These are phyloP conservation scores for Hyppa rectilinea DNA, from an alignment of 2,888 invertebrate species.

Conservation along the genomic window DNA sequence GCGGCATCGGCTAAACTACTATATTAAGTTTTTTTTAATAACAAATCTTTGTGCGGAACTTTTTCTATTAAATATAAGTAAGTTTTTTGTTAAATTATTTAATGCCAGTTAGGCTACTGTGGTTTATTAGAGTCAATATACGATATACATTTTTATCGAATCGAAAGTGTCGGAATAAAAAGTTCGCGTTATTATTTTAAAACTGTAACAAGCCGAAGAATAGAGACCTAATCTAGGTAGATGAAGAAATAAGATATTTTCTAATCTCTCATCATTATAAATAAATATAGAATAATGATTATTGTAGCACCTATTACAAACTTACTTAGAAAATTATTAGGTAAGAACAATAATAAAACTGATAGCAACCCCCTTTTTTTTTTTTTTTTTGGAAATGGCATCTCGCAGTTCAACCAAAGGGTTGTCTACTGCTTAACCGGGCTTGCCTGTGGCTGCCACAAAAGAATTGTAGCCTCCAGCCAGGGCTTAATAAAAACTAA, in stretches of 20 bases:
- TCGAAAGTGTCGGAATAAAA: not conserved
- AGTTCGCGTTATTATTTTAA: not conserved
- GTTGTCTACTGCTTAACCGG: too few species aligned
- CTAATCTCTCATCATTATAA: constrained; percentile 8
- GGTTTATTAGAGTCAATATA: constrained; percentile 15
- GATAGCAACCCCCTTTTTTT: too few species aligned
- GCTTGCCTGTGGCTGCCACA: too few species aligned
- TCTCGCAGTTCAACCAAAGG: too few species aligned
- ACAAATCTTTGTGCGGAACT: not conserved
- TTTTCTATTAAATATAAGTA: not conserved
- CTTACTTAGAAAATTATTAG: too few species aligned
- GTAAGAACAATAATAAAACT: too few species aligned
- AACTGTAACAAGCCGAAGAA: not conserved
- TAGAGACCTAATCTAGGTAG: too few species aligned
- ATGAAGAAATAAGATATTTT: not conserved
- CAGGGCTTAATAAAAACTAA: too few species aligned
- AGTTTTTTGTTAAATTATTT: constrained; percentile 9
- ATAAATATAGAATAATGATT: not conserved
- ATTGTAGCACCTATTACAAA: not conserved
- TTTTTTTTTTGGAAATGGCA: too few species aligned
- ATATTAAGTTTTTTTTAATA: not conserved
- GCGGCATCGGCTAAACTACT: constrained; percentile 46
- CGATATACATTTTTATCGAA: not conserved
- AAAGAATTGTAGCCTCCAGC: too few species aligned
- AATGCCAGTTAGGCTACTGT: not conserved